Base-by-base conservation (phyloP, 2,797 vertebrate species). In the Sardinella longiceps region DNA sequence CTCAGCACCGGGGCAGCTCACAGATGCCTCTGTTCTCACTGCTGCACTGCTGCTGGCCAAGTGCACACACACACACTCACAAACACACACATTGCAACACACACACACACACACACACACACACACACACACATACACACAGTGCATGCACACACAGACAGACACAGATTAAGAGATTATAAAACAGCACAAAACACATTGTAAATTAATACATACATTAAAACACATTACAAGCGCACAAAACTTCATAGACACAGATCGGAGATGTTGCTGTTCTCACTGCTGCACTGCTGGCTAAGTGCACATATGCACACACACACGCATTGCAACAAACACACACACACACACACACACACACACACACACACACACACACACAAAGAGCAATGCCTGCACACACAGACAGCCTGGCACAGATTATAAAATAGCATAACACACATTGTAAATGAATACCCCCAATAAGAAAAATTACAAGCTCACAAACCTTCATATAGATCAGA, bases 401-500 rank as follows among this genome's bases (percentile, higher is more conserved):
- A 25, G 2, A 60, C 56, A 60, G 23, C n/a, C 56, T n/a, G 23
- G 5, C 56, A 30, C n/a, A n/a, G 23, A 28, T n/a, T 74, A 66
- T 50, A 81, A 66, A 88, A 89, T 88, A 85, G 80, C 83, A 53
- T 48, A 11, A 48, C 51, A 74, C 66, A 82, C 80, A 37, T 28
- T n/a, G n/a, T n/a, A n/a, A n/a, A n/a, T n/a, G n/a, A n/a, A n/a
- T n/a, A n/a, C n/a, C n/a, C n/a, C n/a, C n/a, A n/a, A n/a, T n/a
- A n/a, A n/a, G n/a, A n/a, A n/a, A n/a, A n/a, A n/a, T n/a, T n/a
- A n/a, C n/a, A n/a, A n/a, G n/a, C n/a, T n/a, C n/a, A n/a, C n/a
- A n/a, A n/a, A n/a, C n/a, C n/a, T n/a, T n/a, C n/a, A n/a, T n/a
- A n/a, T n/a, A n/a, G n/a, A n/a, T n/a, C 11, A 23, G 5, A 80